Conservation (phyloP, 1,140 invertebrate species). For the Eupeodes corollae region DNA sequence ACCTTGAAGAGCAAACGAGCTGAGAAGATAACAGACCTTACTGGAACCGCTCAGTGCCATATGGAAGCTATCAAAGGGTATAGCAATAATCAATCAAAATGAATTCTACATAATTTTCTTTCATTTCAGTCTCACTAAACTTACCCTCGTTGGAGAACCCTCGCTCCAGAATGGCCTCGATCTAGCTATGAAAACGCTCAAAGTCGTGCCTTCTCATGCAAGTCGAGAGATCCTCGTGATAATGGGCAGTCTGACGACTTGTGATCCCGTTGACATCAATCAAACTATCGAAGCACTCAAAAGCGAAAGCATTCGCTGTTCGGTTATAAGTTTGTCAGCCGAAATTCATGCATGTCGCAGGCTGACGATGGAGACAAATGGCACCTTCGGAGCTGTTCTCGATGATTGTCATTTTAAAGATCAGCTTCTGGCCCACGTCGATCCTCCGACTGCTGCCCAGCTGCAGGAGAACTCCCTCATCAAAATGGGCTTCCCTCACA, state of each 20-base stretch:
- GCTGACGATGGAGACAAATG: conserved; percentile 64
- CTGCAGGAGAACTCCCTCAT: conserved; percentile 73
- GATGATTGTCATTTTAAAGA: conserved; percentile 87
- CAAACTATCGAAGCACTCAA: conserved; percentile 64
- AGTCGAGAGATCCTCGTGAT: conserved; percentile 86
- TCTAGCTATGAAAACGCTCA: conserved; percentile 72
- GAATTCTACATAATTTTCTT: conserved; percentile 1
- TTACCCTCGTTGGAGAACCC: conserved; percentile 68
- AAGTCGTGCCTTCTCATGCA: conserved; percentile 82
- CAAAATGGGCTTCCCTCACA: conserved; percentile 86
- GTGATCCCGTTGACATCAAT: conserved; percentile 89
- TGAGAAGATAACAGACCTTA: conserved; percentile 81
- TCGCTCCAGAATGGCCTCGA: conserved; percentile 92
- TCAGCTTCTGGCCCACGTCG: conserved; percentile 62
- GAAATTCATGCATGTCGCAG: conserved; percentile 84
- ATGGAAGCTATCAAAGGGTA: conserved; percentile 51
- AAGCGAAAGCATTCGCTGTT: conserved; percentile 70
- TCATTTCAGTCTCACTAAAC: conserved; percentile 43
- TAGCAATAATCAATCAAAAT: background rate
- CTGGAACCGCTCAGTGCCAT: conserved; percentile 74
- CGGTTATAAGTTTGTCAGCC: conserved; percentile 89
- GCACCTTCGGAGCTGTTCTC: conserved; percentile 44
- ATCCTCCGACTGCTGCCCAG: conserved; percentile 75
- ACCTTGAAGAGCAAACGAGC: conserved; percentile 86
- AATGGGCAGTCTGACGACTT: conserved; percentile 88